Conservation (phyloP, 2,888 invertebrate species). For the Augiades crinisus region DNA sequence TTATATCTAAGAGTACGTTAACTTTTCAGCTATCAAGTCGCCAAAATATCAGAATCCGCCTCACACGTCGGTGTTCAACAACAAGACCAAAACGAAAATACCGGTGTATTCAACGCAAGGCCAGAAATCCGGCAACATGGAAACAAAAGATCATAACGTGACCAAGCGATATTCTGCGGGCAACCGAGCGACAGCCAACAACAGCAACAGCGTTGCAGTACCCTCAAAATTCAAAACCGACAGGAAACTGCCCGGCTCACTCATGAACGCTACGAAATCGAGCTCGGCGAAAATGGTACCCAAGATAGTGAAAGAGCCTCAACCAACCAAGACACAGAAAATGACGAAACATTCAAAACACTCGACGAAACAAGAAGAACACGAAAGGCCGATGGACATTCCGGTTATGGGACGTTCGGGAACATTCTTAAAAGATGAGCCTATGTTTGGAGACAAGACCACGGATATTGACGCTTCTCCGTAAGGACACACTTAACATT, state of each 20-base stretch:
- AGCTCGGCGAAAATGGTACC: constrained; percentile 80
- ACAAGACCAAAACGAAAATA: constrained; percentile 54
- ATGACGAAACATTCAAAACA: constrained; percentile 27
- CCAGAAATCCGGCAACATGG: constrained; percentile 7
- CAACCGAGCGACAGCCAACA: not conserved
- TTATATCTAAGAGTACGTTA: too few species aligned
- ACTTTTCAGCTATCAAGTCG: constrained; percentile 43
- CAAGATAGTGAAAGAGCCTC: constrained; percentile 49
- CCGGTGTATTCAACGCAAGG: constrained; percentile 51
- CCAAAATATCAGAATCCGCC: constrained; percentile 34
- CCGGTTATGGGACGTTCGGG: constrained; percentile 83
- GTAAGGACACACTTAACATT: constrained; percentile 6
- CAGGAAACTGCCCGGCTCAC: constrained; percentile 45
- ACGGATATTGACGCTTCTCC: constrained; percentile 50
- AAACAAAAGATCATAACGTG: constrained; percentile 27
- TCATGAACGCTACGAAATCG: constrained; percentile 81
- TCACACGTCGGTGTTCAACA: constrained; percentile 31
- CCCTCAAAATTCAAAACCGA: constrained; percentile 23
- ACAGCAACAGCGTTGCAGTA: not conserved
- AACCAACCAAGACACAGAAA: constrained; percentile 19
- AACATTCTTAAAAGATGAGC: constrained; percentile 89
- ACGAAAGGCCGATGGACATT: constrained; percentile 36
- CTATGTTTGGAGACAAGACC: constrained; percentile 74
- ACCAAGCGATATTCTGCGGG: not conserved
- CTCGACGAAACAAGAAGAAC: constrained; percentile 31